Evolutionary conservation across 2,888 invertebrate species (phyloP), one percentile per base, ranked within the genome.

Genomic region (Ypsolopha scabrella): DNA sequence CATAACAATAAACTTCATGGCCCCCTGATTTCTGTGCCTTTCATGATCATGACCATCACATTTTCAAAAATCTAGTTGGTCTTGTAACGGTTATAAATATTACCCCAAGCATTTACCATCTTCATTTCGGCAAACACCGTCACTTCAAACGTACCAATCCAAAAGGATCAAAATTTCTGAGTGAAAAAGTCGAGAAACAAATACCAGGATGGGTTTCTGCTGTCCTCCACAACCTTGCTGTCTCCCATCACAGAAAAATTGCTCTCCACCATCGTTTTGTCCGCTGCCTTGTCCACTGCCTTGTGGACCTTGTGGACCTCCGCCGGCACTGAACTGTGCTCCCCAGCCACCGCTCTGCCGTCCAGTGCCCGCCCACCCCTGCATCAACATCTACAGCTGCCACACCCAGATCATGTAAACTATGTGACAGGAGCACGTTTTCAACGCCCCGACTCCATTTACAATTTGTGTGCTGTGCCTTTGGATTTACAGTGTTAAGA

Each of bases 301-400:
- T 24, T 38, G 14, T 37, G 38, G 24, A n/a, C 48, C 48, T 34
- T 8, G 53, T 54, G 7, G 64, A 70, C 0, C 61, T 66, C 54
- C 75, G 68, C 55, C 60, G 67, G n/a, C 65, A 57, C 53, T 65
- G 56, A 46, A 54, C 60, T 6, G 70, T 72, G 1, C 68, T 70
- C 7, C 52, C 59, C 6, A 65, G 68, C 41, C 69, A 72, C 52
- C 62, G 64, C 52, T 70, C 24, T 24, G 24, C 4, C 24, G 24
- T 24, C 24, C 24, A 4, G 24, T 68, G 52, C 67, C 69, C 34
- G 65, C 77, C 41, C 75, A 75, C 53, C 82, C 82, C 2, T 80
- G 80, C 61, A 83, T 85, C 63, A 82, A 85, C 55, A 81, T 85
- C 57, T 85, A 82, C 68, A 85, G 83, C 60, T 80, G 78, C 58